Percentiles rank a stretch among this genome's conserved stretches.
Conservation (phyloP, 1,140 invertebrate species). For the Drosophila takahashii region DNA sequence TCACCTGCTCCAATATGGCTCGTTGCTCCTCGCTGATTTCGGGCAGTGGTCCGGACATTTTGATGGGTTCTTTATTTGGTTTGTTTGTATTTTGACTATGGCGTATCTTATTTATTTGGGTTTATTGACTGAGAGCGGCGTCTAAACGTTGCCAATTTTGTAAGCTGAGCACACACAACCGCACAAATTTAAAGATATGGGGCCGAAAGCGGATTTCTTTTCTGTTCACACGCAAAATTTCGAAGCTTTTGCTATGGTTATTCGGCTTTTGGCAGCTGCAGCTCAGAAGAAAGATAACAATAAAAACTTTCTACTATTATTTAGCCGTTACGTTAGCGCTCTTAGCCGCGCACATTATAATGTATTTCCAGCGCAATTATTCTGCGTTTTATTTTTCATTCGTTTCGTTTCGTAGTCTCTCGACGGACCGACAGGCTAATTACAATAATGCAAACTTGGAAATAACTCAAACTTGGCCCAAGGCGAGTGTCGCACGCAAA, state of each 20-base stretch:
- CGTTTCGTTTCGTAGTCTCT: slow-evolving; percentile 6
- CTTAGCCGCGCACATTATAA: slow-evolving; percentile 54
- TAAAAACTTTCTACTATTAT: slow-evolving; percentile 79
- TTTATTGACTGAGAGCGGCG: slow-evolving; percentile 27
- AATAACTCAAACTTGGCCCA: slow-evolving; percentile 28
- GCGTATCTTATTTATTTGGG: slow-evolving; percentile 21
- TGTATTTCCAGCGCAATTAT: slow-evolving; percentile 58
- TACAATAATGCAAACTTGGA: slow-evolving; percentile 54
- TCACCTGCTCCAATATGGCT: slow-evolving; percentile 71
- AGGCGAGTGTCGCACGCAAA: slow-evolving; percentile 45
- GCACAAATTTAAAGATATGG: slow-evolving; percentile 7
- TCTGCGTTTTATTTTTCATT: slow-evolving; percentile 52
- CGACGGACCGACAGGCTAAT: slow-evolving; percentile 40
- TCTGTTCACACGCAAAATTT: slow-evolving; percentile 62
- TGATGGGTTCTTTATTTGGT: slow-evolving; percentile 38
- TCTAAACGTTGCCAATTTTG: slow-evolving; percentile 47
- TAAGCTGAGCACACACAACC: slow-evolving; percentile 14
- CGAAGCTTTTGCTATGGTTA: slow-evolving; percentile 30
- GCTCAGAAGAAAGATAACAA: slow-evolving; percentile 63
- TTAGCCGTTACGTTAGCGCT: slow-evolving; percentile 56
- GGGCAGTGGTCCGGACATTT: slow-evolving; percentile 70
- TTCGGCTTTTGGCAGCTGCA: slow-evolving; percentile 39
- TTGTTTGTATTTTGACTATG: slow-evolving; percentile 28
- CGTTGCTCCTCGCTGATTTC: slow-evolving; percentile 72
- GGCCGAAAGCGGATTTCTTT: slow-evolving; percentile 60